Conservation (phyloP, 2,797 vertebrate species). For the Gambelia wislizenii region DNA sequence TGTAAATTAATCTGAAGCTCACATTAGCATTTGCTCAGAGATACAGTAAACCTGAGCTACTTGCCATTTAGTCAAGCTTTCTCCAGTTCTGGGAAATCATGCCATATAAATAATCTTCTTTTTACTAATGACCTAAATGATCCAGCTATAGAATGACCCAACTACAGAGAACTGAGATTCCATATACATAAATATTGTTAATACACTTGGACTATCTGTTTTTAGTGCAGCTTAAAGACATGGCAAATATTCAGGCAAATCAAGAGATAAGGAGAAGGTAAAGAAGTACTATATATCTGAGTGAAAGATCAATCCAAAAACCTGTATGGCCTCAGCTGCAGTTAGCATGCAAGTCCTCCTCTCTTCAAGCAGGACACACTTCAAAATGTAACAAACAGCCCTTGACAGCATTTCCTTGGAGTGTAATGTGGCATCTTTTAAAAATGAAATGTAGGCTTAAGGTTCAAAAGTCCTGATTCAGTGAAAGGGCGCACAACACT, state of each 20-base stretch:
- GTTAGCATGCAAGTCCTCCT: slow-evolving; percentile 27
- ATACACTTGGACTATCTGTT: background rate
- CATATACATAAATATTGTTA: background rate
- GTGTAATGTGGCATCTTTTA: slow-evolving; percentile 20
- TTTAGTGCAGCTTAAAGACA: background rate
- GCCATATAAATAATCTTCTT: background rate
- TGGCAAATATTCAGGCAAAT: background rate
- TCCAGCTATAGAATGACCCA: no score
- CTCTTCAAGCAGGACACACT: background rate
- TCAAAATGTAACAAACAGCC: slow-evolving; percentile 17
- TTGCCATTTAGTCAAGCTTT: background rate
- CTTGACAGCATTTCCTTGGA: slow-evolving; percentile 42
- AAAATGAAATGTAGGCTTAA: slow-evolving; percentile 40
- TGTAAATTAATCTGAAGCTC: background rate
- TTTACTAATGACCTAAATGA: background rate
- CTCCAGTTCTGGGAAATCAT: background rate
- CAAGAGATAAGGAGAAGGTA: background rate
- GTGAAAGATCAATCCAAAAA: background rate
- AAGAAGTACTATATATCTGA: background rate
- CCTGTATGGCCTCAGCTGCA: background rate
- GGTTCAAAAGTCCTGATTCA: slow-evolving; percentile 18
- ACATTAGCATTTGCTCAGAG: background rate
- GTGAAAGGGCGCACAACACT: background rate
- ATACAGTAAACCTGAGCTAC: background rate
- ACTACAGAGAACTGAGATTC: background rate